phyloP scores from a whole-genome alignment of 2,113 vertebrate species.

The Rhynchopsitta pachyrhyncha region DNA sequence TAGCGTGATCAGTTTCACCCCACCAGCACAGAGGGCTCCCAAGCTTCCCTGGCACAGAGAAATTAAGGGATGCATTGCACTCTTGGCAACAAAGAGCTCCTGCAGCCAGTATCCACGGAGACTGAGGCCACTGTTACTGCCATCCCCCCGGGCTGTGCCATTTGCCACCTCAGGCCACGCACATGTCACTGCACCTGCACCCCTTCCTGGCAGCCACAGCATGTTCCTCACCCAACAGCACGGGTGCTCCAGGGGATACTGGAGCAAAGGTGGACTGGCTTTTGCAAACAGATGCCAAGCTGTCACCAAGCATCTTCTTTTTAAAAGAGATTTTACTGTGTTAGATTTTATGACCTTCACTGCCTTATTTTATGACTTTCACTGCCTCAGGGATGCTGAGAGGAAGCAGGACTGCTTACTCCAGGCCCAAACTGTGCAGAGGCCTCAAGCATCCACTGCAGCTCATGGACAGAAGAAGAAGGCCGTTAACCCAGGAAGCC shows the following conservation, averaged over 20 bases:
- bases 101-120: neutral
- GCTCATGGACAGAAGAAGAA: too few relatives aligned
- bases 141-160: rapidly evolving
- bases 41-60: neutral
- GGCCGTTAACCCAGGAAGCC: too few relatives aligned
- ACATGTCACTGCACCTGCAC: rapidly evolving
- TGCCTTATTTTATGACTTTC: neutral
- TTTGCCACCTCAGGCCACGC: neutral
- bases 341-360: neutral
- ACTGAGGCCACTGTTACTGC: rapidly evolving
- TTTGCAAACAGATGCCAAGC: neutral
- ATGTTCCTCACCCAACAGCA: neutral
- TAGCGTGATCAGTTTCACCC: rapidly evolving
- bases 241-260: neutral
- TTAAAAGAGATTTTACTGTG: neutral
- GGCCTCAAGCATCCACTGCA: too few relatives aligned
- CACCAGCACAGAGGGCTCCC: neutral
- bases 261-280: neutral
- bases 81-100: neutral
- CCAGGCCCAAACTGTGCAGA: too few relatives aligned
- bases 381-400: too few relatives aligned
- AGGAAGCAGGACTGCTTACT: too few relatives aligned
- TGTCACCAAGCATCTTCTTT: neutral
- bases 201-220: neutral
- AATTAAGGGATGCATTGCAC: neutral